These are phyloP conservation scores for Pseudopodoces humilis DNA, from an alignment of 2,113 vertebrate species.

Conservation along the genomic window DNA sequence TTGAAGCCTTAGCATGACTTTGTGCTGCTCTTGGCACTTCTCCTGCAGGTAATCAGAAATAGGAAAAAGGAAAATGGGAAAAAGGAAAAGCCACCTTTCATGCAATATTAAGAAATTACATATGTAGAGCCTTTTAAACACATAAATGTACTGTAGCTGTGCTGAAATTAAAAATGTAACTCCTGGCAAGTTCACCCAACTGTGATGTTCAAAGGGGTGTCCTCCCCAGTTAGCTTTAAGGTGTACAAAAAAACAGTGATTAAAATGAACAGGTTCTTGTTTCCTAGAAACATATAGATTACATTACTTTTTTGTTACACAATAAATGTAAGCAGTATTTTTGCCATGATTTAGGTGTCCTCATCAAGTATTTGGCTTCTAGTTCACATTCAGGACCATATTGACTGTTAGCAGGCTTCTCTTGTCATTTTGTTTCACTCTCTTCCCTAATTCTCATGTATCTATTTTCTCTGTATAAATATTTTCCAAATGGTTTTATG, in stretches of 20 bases:
- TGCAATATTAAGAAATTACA: background rate
- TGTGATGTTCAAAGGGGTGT: background rate
- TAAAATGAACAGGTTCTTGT: background rate
- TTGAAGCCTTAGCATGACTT: background rate
- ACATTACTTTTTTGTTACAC: background rate
- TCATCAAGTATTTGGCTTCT: slow-evolving; percentile 8
- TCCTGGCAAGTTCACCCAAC: background rate
- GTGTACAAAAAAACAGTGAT: background rate
- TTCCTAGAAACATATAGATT: background rate
- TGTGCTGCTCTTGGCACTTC: background rate
- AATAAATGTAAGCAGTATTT: background rate
- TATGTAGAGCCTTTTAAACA: background rate
- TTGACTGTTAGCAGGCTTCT: background rate
- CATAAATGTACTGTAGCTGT: background rate
- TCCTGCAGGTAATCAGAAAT: background rate
- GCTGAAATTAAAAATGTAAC: slow-evolving; percentile 22
- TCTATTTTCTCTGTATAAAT: background rate
- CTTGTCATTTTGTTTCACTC: background rate
- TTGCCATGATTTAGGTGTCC: background rate
- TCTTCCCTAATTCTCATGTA: background rate
- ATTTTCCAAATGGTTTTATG: background rate
- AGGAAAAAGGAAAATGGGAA: background rate
- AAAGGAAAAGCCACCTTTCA: background rate
- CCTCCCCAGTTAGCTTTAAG: background rate
- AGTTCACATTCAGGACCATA: slow-evolving; percentile 12